Evolutionary conservation across 2,113 vertebrate species (phyloP), one percentile per base, ranked within the genome.

Genomic region (Centrocercus urophasianus): DNA sequence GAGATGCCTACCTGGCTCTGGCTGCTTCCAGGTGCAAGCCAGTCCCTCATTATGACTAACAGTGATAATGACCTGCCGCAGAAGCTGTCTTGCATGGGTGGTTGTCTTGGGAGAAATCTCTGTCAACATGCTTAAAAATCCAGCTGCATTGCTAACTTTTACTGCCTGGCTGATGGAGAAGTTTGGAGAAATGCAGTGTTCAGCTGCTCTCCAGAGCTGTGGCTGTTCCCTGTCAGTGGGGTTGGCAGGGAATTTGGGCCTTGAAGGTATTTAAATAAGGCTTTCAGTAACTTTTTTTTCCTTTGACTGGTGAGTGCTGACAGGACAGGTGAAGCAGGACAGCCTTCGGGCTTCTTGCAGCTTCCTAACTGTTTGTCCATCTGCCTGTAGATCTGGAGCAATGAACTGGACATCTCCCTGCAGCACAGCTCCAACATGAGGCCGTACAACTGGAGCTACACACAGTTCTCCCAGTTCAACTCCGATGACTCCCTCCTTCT

Each of bases 401-500:
- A 99, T n/a, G 98, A 98, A 87, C 95, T 98, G 84, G 97, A 92
- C 54, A 98, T 99, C 90, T 97, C 98, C 10, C 93, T 99, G 97
- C 98, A 98, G 93, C 99, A 99, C 97, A 99, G 99, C 75, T 98
- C 98, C 47, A 99, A 99, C 96, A 99, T 99, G 99, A 98, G 98
- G 24, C 98, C 98, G 0, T 99, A 99, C 97, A 99, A 99, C 96
- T 99, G 99, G 99, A 99, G 99, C 95, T 99, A 99, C 97, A 99
- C 99, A 11, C 99, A 99, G 97, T 99, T 99, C 97, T 99, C 99
- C 83, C 99, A 99, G 98, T 99, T 99, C 96, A 99, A 99, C 73
- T 97, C 98, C 0, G 99, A 99, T 6, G 99, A 99, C 96, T 98
- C 98, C 7, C 98, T 99, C 70, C 97, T 99, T 43, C 97, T 99